A percentile compares a stretch with the other conserved stretches of the same genome.
Conservation (phyloP, 2,797 vertebrate genomes). For the Sebastes minor region DNA sequence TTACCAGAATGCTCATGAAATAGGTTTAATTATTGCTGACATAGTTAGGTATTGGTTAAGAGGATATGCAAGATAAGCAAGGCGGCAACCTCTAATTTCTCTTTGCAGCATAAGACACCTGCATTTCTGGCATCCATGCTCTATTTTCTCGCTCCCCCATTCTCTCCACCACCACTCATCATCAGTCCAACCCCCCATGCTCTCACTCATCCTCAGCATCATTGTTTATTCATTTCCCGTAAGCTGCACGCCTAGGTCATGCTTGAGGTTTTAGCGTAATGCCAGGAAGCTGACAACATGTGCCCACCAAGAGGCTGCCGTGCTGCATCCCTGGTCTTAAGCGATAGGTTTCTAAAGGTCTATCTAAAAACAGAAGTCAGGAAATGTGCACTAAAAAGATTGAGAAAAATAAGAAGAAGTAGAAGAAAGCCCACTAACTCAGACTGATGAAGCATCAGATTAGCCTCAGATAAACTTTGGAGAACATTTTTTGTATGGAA, state of each 20-base stretch:
- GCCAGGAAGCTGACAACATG: constrained; percentile 57
- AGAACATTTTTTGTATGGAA: not conserved
- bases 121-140: not conserved
- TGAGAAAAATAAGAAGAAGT: too few species aligned
- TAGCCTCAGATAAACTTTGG: not conserved
- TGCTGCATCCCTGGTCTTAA: not conserved
- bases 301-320: constrained; percentile 19
- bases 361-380: not conserved
- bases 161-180: constrained; percentile 9
- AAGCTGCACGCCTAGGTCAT: constrained; percentile 57
- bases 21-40: not conserved
- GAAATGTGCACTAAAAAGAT: not conserved
- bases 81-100: not conserved
- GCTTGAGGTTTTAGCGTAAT: constrained; percentile 60
- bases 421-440: not conserved
- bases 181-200: not conserved
- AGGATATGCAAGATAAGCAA: not conserved
- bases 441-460: not conserved
- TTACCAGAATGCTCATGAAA: not conserved
- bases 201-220: constrained; percentile 47
- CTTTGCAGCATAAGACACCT: not conserved
- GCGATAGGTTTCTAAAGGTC: not conserved
- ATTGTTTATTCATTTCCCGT: constrained; percentile 75
- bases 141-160: not conserved
- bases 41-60: not conserved